Evolutionary conservation across 2,888 invertebrate species (phyloP), one percentile per base, ranked within the genome.

Genomic region (Drosophila setosimentum): DNA sequence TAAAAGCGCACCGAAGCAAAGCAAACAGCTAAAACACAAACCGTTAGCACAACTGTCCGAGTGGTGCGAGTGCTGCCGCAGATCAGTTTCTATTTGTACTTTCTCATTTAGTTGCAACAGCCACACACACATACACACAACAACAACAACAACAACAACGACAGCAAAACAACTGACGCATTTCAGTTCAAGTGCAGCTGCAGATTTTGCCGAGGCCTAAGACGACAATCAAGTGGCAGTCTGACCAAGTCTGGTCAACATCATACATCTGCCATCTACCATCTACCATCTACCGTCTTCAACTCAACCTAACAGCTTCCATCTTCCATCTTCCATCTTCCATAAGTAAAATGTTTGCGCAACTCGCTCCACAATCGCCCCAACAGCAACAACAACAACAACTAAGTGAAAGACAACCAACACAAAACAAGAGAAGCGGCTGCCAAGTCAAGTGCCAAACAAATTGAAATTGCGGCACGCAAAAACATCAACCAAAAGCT

Each of bases 381-480:
- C 54, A 24, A 53, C 37, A 55, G 32, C 30, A 57, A 33, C 55
- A 61, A 54, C 42, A 24, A 45, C 24, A 58, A 33, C 57, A 60
- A 51, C 70, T 78, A 88, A 83, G 83, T 83, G 83, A 88, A 83
- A 83, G 83, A 81, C 76, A 78, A 45, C 59, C 62, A 48, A 48
- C 40, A 29, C 29, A 35, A 13, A 33, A 33, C 45, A 59, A 40
- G 30, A 33, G 54, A 13, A 18, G 68, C 64, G 55, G 77, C 66
- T 67, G 80, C 62, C 78, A 78, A 80, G 76, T 89, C 90, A 89
- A 90, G 85, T 89, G 88, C 64, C 83, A 85, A 85, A 89, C 88
- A 85, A 85, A 85, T 85, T 85, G 85, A 85, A 83, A 85, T 85
- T 89, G 90, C 81, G 75, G 89, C 90, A 85, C 90, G 85, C 85